Evolutionary conservation across 2,113 vertebrate species (phyloP).

Genomic region (Menidia beryllina): DNA sequence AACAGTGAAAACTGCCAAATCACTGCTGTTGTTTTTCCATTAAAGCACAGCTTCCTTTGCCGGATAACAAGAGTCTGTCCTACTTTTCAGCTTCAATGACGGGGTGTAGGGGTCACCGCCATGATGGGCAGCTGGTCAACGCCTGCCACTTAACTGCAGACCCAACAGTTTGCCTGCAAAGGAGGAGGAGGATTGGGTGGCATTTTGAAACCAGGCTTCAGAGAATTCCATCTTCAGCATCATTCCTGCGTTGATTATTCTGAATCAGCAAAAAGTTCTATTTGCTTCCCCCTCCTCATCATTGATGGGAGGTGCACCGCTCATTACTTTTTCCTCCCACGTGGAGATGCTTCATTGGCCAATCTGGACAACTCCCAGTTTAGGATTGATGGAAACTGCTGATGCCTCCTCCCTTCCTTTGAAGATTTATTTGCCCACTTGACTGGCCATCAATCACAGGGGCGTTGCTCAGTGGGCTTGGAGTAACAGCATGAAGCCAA

Average conservation of each 20-base stretch:
- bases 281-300: slow-evolving; percentile 19
- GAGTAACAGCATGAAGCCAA: slow-evolving; percentile 42
- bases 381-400: slow-evolving; percentile 64
- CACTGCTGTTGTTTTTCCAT: slow-evolving; percentile 57
- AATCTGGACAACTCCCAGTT: slow-evolving; percentile 53
- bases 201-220: background rate
- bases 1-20: slow-evolving; percentile 62
- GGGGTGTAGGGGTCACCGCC: slow-evolving; percentile 30
- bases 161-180: slow-evolving; percentile 13
- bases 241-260: slow-evolving; percentile 9
- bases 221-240: slow-evolving; percentile 4
- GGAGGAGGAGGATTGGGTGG: background rate
- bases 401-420: slow-evolving; percentile 45
- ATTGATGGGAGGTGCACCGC: slow-evolving; percentile 11
- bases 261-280: slow-evolving; percentile 39
- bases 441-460: slow-evolving; percentile 75
- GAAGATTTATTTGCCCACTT: slow-evolving; percentile 72
- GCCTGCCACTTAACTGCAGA: slow-evolving; percentile 28
- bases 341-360: slow-evolving; percentile 45
- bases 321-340: background rate
- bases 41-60: slow-evolving; percentile 28
- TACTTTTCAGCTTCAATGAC: slow-evolving; percentile 1
- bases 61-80: background rate
- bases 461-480: slow-evolving; percentile 47
- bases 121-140: slow-evolving; percentile 47